phyloP scores from a whole-genome alignment of 2,797 vertebrate species.

The Pangasius macronema region DNA sequence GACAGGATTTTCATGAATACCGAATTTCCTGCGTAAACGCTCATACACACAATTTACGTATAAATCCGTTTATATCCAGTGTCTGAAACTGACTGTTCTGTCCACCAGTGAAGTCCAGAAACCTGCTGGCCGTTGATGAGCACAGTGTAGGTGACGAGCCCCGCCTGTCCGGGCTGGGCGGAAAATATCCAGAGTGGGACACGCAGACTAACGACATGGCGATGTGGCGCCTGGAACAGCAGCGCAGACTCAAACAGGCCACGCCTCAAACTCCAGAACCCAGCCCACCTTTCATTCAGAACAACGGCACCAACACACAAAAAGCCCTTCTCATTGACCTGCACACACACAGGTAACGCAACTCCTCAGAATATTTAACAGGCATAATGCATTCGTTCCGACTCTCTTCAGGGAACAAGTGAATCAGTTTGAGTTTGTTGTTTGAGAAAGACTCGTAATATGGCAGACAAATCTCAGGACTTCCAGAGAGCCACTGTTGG shows the following conservation, averaged over 20 bases:
- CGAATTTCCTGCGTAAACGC: background rate
- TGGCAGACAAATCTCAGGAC: no score
- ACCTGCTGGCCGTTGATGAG: conserved; percentile 86
- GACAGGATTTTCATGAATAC: background rate
- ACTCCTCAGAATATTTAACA: background rate
- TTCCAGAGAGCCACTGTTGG: background rate
- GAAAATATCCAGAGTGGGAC: conserved; percentile 80
- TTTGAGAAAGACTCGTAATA: no score
- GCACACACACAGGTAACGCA: conserved; percentile 81
- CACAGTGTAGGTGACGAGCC: conserved; percentile 78
- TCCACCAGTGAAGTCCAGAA: conserved; percentile 88
- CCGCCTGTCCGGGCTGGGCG: conserved; percentile 76
- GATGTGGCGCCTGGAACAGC: conserved; percentile 74
- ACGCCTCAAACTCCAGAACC: conserved; percentile 70
- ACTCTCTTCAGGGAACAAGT: background rate
- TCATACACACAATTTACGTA: background rate
- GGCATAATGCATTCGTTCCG: background rate
- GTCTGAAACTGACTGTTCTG: conserved; percentile 11
- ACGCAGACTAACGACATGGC: conserved; percentile 77
- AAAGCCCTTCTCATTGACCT: conserved; percentile 84
- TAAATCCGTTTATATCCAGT: background rate
- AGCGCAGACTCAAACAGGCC: conserved; percentile 65
- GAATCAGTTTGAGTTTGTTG: no score
- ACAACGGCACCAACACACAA: conserved; percentile 79
- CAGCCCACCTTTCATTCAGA: conserved; percentile 68